phyloP scores from a whole-genome alignment of 1,140 invertebrate genomes.

The Trissolcus basalis region DNA sequence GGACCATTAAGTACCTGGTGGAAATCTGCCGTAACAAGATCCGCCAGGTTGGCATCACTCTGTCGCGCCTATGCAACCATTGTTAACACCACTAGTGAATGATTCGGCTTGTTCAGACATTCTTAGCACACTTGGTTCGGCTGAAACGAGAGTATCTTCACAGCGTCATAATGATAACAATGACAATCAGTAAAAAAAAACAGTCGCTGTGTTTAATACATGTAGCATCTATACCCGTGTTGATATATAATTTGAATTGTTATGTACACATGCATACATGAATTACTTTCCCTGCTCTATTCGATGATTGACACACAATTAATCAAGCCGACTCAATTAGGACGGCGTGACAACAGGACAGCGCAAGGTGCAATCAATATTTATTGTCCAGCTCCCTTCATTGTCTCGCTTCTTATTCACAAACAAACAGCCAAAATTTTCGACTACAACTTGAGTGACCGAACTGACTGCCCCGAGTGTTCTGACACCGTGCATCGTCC shows the following conservation, averaged over 20 bases:
- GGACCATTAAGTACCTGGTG: no score
- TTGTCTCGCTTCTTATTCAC: neutral
- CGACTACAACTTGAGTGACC: neutral
- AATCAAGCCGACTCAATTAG: constrained; percentile 18
- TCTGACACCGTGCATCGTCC: constrained; percentile 38
- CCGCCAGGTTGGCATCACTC: constrained; percentile 7
- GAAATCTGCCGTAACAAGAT: no score
- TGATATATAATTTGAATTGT: constrained; percentile 21
- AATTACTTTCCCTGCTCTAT: constrained; percentile 34
- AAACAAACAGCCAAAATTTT: neutral
- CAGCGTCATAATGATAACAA: constrained; percentile 30
- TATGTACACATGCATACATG: constrained; percentile 31
- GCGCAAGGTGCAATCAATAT: constrained; percentile 32
- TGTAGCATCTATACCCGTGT: constrained; percentile 23
- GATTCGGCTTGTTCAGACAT: constrained; percentile 20
- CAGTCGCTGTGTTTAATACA: constrained; percentile 28
- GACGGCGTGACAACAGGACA: neutral
- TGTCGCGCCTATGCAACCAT: constrained; percentile 12
- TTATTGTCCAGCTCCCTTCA: constrained; percentile 14
- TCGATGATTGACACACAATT: constrained; percentile 31
- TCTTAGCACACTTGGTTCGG: constrained; percentile 34
- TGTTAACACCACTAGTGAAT: neutral
- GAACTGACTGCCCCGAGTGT: constrained; percentile 20
- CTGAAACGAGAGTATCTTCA: constrained; percentile 46
- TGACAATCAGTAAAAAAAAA: constrained; percentile 48